Base-by-base conservation (phyloP, 2,797 vertebrate genomes). In the Arnoldichthys spilopterus region DNA sequence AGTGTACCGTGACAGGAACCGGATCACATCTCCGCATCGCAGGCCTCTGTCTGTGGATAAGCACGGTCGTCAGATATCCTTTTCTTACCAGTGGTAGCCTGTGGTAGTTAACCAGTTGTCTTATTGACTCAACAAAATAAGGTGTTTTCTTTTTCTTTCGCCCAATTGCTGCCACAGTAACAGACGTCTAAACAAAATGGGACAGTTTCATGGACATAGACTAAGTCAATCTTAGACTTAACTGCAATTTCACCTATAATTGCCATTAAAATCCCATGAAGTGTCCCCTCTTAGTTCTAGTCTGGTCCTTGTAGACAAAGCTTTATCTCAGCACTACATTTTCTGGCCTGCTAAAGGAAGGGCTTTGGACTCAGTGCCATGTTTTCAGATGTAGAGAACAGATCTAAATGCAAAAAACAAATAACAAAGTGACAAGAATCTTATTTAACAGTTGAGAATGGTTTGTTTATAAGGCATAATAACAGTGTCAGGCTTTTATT, bases 31-130 rank as follows among this genome's bases (percentile, higher is more conserved):
- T 20, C 98, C 98, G 0, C 98, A 99, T 84, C 96, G 97, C 61
- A 93, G 98, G 58, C 97, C 97, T 0, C 93, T 98, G 68, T 96
- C 98, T 0, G 96, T 99, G 78, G 98, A 99, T 87, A 99, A 99
- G 77, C 98, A 99, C 0, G 97, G 97, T 72, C 92, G 98, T 62
- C 98, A 99, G 90, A 99, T 99, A 99, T 99, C 98, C 97, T 99
- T 96, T 91, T 56, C 34, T 72, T 61, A 28, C 11, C 37, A 66
- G 51, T 53, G 45, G 8, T 30, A 7, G 11, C 37, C n/a, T n/a
- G n/a, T n/a, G n/a, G n/a, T n/a, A n/a, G n/a, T 37, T 40, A 40
- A 2, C n/a, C n/a, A n/a, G n/a, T n/a, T n/a, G 6, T 4, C 7
- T 64, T 1, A 6, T n/a, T 62, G 18, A 34, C 9, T 22, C 30